A percentile compares a stretch with the other conserved stretches of the same genome.
Evolutionary conservation across 2,888 invertebrate genomes (phyloP).

Genomic region (Plusia festucae): DNA sequence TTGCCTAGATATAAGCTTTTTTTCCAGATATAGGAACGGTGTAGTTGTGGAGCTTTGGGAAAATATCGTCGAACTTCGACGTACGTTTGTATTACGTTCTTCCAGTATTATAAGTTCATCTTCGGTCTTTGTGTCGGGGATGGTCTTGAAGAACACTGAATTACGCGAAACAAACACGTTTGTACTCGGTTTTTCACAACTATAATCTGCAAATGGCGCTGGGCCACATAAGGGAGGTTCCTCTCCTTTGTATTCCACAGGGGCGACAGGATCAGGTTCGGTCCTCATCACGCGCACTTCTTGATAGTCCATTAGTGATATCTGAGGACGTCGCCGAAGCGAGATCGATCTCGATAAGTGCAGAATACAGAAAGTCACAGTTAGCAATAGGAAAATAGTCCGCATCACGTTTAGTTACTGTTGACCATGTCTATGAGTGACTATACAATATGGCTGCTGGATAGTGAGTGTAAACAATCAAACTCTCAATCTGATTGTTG

Average conservation of each 20-base stretch:
- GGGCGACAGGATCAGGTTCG: neutral
- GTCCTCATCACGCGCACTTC: neutral
- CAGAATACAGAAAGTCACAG: slow-evolving; percentile 10
- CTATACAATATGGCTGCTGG: neutral
- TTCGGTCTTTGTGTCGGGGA: too few species aligned
- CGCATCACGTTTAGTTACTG: slow-evolving; percentile 19
- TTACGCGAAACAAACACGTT: neutral
- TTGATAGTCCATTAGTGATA: slow-evolving; percentile 10
- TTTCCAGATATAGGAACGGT: too few species aligned
- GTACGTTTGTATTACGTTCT: too few species aligned
- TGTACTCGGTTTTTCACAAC: slow-evolving; percentile 23
- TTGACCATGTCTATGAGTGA: slow-evolving; percentile 5
- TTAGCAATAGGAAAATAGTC: slow-evolving; percentile 9
- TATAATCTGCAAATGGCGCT: slow-evolving; percentile 10
- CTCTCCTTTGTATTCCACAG: neutral
- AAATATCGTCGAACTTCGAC: too few species aligned
- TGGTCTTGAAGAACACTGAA: too few species aligned
- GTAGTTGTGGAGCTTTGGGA: too few species aligned
- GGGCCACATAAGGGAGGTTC: slow-evolving; percentile 14
- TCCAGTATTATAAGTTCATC: too few species aligned
- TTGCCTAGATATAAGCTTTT: too few species aligned
- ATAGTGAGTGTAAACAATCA: slow-evolving; percentile 1
- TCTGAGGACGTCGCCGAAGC: slow-evolving; percentile 17
- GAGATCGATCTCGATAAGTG: slow-evolving; percentile 10
- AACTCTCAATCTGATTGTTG: slow-evolving; percentile 13